These are phyloP conservation scores for Stictonetta naevosa DNA, from an alignment of 2,113 vertebrate species.

Conservation along the genomic window DNA sequence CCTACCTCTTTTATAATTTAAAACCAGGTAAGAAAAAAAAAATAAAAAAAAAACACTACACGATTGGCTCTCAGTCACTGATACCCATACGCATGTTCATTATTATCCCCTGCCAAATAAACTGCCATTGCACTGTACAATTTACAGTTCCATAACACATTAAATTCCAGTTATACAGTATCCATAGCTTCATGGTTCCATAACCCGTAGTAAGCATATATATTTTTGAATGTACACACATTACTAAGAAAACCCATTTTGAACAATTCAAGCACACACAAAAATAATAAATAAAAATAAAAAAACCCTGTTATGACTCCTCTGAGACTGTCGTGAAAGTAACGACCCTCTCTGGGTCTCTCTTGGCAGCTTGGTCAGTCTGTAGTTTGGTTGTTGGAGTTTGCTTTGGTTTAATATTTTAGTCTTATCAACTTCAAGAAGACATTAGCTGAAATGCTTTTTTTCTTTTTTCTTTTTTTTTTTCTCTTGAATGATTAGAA, in stretches of 20 bases:
- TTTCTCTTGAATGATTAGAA: neutral
- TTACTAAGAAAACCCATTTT: neutral
- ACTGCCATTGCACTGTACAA: neutral
- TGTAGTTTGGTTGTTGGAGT: neutral
- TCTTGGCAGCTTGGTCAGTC: neutral
- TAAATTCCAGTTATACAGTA: neutral
- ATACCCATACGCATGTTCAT: neutral
- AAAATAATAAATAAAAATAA: neutral
- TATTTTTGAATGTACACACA: neutral
- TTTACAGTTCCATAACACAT: neutral
- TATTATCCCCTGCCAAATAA: neutral
- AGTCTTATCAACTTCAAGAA: neutral
- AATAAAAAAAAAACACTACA: fast-evolving
- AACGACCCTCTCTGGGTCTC: neutral
- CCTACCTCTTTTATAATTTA: neutral
- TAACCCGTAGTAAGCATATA: neutral
- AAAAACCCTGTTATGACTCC: neutral
- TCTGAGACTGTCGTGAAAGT: neutral
- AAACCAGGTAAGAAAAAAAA: neutral
- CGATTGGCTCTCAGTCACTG: no score
- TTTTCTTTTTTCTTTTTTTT: neutral
- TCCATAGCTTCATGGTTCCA: neutral
- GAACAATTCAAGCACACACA: neutral
- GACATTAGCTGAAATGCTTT: neutral
- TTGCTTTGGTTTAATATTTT: neutral